phyloP scores from a whole-genome alignment of 2,888 invertebrate species.

The Latrodectus hesperus region DNA sequence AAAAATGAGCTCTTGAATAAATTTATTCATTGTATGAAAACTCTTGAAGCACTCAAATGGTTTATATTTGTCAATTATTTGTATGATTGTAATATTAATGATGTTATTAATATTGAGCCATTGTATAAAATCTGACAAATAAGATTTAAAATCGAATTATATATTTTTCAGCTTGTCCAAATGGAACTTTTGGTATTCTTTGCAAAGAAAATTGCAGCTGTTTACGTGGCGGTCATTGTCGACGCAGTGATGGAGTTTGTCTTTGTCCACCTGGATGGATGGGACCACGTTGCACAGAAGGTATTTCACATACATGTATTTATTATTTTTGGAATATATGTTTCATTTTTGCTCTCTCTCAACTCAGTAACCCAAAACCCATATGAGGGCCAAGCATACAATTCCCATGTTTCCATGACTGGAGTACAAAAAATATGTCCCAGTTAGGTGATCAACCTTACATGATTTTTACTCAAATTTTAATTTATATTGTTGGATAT shows the following conservation, averaged over 20 bases:
- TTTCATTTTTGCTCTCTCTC: no score
- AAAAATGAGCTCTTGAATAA: no score
- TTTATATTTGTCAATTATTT: background rate
- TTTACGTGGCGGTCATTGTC: constrained; percentile 68
- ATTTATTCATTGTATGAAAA: no score
- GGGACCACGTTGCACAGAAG: constrained; percentile 69
- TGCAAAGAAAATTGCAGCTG: constrained; percentile 72
- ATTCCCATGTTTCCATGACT: no score
- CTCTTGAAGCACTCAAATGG: background rate
- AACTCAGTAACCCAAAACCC: no score
- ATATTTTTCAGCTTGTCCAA: constrained; percentile 70
- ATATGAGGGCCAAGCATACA: no score
- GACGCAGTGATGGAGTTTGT: constrained; percentile 69
- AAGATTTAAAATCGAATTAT: background rate
- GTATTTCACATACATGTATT: constrained; percentile 11
- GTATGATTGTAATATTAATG: background rate
- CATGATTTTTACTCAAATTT: no score
- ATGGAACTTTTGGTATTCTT: constrained; percentile 73
- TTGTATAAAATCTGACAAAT: background rate
- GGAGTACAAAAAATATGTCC: no score
- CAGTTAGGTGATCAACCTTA: no score
- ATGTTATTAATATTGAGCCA: no score
- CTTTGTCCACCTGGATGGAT: constrained; percentile 68
- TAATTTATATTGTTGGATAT: no score
- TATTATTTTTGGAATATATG: no score